Base-by-base conservation (phyloP, 35 echinoderm and acorn worm genomes). In the Amphiura filiformis region DNA sequence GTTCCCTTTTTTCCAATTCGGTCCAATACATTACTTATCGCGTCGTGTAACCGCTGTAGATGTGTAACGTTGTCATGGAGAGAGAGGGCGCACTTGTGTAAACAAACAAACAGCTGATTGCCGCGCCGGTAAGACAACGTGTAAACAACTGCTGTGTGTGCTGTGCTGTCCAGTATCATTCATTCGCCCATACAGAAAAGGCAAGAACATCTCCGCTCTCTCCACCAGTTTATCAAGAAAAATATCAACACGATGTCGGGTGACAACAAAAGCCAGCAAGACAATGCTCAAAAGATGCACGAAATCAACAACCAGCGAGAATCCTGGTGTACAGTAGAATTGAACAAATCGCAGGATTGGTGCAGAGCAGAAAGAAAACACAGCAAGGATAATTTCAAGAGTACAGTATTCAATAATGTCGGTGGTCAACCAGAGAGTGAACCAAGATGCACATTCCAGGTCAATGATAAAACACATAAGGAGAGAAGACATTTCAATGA, bases 281-380 rank as follows among this genome's bases (percentile, higher is more conserved):
- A 52, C 36, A 84, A 88, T 85, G 80, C 76, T 39, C 91, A 93
- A 76, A 91, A 91, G 56, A 79, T 93, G 65, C 76, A 97, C 36
- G 92, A 98, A 56, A 87, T 93, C 28, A 98, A 98, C 82, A 94
- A 89, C 32, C 89, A 94, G 47, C 90, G 96, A 40, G 96, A 98
- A 79, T 98, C 96, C 0, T 98, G 96, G 96, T 98, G 96, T 82
- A 86, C 93, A 81, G 96, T 98, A 13, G 96, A 98, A 84, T 56
- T 91, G 83, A 98, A 84, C 42, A 85, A 86, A 26, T 75, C 57
- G 36, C 96, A 98, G 76, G 93, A 94, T 57, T 98, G 89, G 89
- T 91, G 92, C 56, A 85, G 87, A 76, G 83, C 96, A 28, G 89
- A 98, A 81, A 49, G 96, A 28, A 98, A 94, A 85, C 96, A 98